Evolutionary conservation across 2,113 vertebrate species (phyloP), one percentile per base, ranked within the genome.

Genomic region (Falcunculus frontatus): DNA sequence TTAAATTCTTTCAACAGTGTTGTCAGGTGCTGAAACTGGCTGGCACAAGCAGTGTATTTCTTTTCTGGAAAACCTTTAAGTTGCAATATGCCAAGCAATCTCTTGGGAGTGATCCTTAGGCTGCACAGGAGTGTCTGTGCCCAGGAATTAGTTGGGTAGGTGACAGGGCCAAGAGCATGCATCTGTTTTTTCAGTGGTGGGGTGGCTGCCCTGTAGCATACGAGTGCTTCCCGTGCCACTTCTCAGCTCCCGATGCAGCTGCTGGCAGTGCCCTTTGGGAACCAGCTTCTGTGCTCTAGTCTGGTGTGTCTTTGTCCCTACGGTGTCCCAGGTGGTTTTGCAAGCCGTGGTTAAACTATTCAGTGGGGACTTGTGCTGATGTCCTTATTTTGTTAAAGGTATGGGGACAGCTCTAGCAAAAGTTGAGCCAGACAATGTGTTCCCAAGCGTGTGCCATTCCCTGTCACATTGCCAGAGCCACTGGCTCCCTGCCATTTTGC

Each of bases 211-310:
- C 41, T 59, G 19, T 26, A 11, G 10, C 3, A 3, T 25, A 35
- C 0, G 0, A 39, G 19, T 4, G 6, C 62, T 32, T 30, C 32
- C 39, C 16, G 33, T 1, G 1, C 39, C 32, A 6, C 37, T 16
- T 56, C 10, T 25, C 7, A 3, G 7, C 14, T 64, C 49, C 70
- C 9, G 1, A 13, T 7, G 50, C 62, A 46, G 42, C 19, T 33
- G 22, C 42, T 55, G 35, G 47, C 33, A 30, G 1, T 35, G 15
- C 6, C 56, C 3, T 32, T 17, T n/a, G 39, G 33, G 69, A 72
- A 20, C 16, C 14, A 25, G 4, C 41, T 53, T 44, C 42, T 73
- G 7, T 53, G 39, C 50, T 56, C 37, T 52, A 32, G 7, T 78
- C 80, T 90, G 49, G 3, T 78, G 42, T 21, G 15, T 50, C 52